These are phyloP conservation scores for Ancistrus triradiatus DNA, from an alignment of 2,113 vertebrate species.

Conservation along the genomic window DNA sequence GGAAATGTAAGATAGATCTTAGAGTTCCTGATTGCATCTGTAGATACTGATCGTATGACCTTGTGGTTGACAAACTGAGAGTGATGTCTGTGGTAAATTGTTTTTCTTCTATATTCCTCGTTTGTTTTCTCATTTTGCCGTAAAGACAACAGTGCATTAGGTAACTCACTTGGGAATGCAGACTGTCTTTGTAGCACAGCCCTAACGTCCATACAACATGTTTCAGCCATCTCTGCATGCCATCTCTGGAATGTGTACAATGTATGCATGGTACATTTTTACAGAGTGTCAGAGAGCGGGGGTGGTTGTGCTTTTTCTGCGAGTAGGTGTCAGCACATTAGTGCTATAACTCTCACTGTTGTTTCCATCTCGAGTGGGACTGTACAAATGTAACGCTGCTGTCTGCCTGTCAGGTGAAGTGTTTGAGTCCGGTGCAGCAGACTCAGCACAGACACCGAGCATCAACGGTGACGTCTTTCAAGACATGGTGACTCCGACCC, in stretches of 20 bases:
- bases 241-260: conserved; percentile 11
- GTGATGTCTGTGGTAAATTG: background rate
- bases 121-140: background rate
- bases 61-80: conserved; percentile 18
- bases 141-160: background rate
- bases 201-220: background rate
- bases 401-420: conserved; percentile 68
- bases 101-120: conserved; percentile 4
- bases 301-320: conserved; percentile 7
- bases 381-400: background rate
- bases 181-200: background rate
- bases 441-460: conserved; percentile 56
- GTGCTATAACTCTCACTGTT: background rate
- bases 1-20: conserved; percentile 42
- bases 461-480: conserved; percentile 59
- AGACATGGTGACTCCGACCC: conserved; percentile 76
- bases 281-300: conserved; percentile 8
- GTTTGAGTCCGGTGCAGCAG: conserved; percentile 66
- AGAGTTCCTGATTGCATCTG: conserved; percentile 30
- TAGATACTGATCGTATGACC: conserved; percentile 35
- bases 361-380: background rate
- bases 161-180: background rate
- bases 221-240: background rate
- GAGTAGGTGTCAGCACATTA: background rate
- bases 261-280: conserved; percentile 5